Conservation (phyloP, 2,888 invertebrate genomes). For the Conistra vaccinii region DNA sequence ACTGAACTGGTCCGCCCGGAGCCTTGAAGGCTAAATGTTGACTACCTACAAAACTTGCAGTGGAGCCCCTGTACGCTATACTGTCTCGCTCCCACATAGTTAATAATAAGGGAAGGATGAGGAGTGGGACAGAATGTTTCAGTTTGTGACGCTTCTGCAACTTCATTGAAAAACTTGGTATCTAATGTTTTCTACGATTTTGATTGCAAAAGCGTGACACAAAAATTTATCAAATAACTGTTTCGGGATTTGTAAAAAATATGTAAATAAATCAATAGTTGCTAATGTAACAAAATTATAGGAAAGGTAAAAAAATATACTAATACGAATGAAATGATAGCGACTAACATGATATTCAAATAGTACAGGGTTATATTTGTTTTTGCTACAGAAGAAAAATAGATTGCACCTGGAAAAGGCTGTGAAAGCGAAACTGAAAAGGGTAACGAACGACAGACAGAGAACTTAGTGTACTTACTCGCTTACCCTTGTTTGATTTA, state of each 20-base stretch:
- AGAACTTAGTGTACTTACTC: constrained; percentile 86
- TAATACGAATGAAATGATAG: constrained; percentile 48
- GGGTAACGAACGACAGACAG: constrained; percentile 84
- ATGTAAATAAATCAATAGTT: constrained; percentile 45
- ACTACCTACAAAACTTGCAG: constrained; percentile 12
- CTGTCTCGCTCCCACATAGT: not conserved
- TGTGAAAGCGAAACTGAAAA: constrained; percentile 88
- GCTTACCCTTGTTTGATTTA: constrained; percentile 88
- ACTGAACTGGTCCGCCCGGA: not conserved
- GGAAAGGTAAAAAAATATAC: constrained; percentile 23
- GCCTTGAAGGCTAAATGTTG: not conserved
- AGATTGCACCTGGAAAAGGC: constrained; percentile 90
- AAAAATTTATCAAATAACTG: not conserved
- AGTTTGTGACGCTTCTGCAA: constrained; percentile 12
- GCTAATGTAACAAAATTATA: constrained; percentile 13
- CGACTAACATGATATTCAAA: constrained; percentile 72
- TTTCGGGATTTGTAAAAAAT: constrained; percentile 23
- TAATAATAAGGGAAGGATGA: not conserved
- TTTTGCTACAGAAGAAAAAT: constrained; percentile 91
- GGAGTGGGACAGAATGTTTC: not conserved
- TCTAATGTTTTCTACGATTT: not conserved
- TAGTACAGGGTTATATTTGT: constrained; percentile 81
- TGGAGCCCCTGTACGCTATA: not conserved
- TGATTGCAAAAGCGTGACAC: not conserved
- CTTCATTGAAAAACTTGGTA: not conserved